A percentile compares a stretch with the other conserved stretches of the same genome.
Evolutionary conservation across 2,113 vertebrate species (phyloP).

Genomic region (Cryptotis parvus): DNA sequence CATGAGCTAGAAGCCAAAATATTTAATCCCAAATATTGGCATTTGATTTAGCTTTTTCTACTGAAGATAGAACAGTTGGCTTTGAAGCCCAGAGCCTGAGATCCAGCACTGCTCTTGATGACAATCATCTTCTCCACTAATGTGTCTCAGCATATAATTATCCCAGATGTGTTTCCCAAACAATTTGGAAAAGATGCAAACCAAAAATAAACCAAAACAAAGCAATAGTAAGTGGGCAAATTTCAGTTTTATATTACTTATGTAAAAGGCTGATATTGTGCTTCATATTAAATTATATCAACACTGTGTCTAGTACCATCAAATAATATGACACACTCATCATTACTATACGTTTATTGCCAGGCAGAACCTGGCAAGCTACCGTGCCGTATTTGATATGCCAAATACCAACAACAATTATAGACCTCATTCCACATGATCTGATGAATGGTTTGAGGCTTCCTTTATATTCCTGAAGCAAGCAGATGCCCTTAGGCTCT

Average conservation of each 20-base stretch:
- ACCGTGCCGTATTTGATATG: no score
- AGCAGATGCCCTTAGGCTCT: no score
- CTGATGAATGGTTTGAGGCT: no score
- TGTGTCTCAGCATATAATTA: constrained; percentile 37
- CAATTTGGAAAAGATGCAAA: constrained; percentile 39
- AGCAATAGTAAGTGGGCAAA: background rate
- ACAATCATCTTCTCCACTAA: constrained; percentile 6
- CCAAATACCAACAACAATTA: no score
- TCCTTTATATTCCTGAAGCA: no score
- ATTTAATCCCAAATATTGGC: constrained; percentile 38
- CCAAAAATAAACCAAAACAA: constrained; percentile 45
- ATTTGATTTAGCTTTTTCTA: constrained; percentile 42
- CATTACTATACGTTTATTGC: no score
- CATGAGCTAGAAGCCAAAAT: constrained; percentile 52
- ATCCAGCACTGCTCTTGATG: background rate
- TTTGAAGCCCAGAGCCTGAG: constrained; percentile 8
- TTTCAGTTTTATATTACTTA: constrained; percentile 37
- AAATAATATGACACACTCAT: background rate
- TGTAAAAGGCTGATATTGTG: constrained; percentile 5
- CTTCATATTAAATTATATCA: constrained; percentile 38
- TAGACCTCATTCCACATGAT: no score
- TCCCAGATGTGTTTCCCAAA: constrained; percentile 56
- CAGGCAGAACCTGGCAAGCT: no score
- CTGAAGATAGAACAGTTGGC: constrained; percentile 9
- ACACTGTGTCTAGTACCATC: background rate